Conservation (phyloP, 2,888 invertebrate genomes). For the Amphipoea lucens region DNA sequence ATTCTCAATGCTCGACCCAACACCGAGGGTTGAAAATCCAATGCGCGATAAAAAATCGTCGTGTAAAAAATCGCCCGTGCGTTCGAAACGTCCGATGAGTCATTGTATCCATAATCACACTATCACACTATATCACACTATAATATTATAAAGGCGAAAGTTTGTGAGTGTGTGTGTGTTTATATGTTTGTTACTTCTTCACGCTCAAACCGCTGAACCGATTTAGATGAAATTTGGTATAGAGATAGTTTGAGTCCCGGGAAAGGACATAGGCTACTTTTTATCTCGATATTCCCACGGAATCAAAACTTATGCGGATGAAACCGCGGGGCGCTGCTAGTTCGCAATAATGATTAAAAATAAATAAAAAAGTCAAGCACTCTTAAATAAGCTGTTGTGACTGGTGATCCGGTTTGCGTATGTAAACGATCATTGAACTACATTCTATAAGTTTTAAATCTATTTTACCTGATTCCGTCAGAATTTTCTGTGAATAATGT, state of each 20-base stretch:
- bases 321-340: no score
- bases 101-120: no score
- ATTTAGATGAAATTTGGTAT: no score
- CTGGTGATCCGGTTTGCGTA: constrained; percentile 26
- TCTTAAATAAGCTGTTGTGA: neutral
- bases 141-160: no score
- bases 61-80: neutral
- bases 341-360: neutral
- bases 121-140: no score
- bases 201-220: no score
- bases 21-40: neutral
- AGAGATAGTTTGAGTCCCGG: no score
- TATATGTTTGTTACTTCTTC: no score
- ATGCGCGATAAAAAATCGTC: neutral
- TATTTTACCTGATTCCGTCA: neutral
- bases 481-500: neutral
- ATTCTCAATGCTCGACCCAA: neutral
- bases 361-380: constrained; percentile 4
- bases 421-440: constrained; percentile 13
- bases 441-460: neutral
- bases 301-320: no score
- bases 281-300: no score
- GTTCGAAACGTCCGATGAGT: neutral
- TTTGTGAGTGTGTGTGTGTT: no score
- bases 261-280: no score